These are phyloP conservation scores for Epinephelus lanceolatus DNA, from an alignment of 2,113 vertebrate genomes.

Conservation along the genomic window DNA sequence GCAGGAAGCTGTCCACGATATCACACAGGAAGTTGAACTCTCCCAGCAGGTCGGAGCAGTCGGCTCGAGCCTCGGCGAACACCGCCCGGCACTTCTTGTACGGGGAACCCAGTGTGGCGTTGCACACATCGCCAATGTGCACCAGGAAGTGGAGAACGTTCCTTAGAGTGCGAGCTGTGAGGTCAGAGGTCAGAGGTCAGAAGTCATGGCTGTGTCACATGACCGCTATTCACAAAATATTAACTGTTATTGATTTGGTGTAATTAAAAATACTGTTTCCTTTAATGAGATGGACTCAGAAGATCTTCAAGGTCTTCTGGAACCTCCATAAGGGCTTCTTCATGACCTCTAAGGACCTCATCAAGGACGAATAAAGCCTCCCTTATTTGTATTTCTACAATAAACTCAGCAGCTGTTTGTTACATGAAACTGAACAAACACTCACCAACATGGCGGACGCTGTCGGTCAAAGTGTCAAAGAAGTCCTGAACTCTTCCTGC, in stretches of 20 bases:
- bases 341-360: no score
- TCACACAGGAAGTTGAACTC: slow-evolving; percentile 86
- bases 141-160: slow-evolving; percentile 88
- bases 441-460: slow-evolving; percentile 87
- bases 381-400: no score
- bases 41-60: slow-evolving; percentile 81
- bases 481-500: slow-evolving; percentile 84
- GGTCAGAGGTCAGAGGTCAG: slow-evolving; percentile 25
- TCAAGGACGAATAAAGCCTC: no score
- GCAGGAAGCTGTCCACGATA: slow-evolving; percentile 81
- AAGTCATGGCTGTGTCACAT: background rate
- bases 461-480: slow-evolving; percentile 83
- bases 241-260: no score
- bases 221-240: no score
- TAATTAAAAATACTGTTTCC: no score
- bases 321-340: no score
- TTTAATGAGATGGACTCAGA: no score
- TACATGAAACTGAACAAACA: no score
- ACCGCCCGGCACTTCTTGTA: slow-evolving; percentile 82
- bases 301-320: no score
- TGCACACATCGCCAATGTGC: slow-evolving; percentile 85
- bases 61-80: slow-evolving; percentile 79
- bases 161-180: slow-evolving; percentile 84
- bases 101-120: slow-evolving; percentile 86
- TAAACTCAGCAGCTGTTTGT: no score